These are phyloP conservation scores for Macaria notata DNA, from an alignment of 2,888 invertebrate species.

Conservation along the genomic window DNA sequence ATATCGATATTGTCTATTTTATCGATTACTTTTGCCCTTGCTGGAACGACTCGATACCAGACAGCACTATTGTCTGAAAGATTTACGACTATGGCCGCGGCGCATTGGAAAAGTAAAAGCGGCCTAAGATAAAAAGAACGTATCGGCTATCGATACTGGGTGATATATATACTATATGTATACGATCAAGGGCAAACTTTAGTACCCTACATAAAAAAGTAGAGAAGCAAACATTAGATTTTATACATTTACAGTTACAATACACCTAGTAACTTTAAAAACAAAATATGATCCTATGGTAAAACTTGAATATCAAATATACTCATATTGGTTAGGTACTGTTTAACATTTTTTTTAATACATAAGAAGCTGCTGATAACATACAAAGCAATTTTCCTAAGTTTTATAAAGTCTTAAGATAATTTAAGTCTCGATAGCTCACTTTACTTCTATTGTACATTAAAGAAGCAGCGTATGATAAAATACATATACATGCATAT, in stretches of 20 bases:
- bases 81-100: conserved; percentile 15
- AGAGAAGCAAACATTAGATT: background rate
- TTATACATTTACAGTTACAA: background rate
- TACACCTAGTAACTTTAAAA: no score
- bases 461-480: no score
- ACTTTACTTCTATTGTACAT: no score
- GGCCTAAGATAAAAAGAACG: conserved; percentile 16
- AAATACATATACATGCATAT: no score
- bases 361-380: no score
- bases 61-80: conserved; percentile 21
- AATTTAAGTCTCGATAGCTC: no score
- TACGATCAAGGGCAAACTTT: background rate
- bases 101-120: conserved; percentile 23
- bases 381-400: no score
- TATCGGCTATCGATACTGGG: background rate
- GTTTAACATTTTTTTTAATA: no score
- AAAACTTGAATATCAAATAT: background rate
- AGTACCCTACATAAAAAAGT: background rate
- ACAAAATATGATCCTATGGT: background rate
- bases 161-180: background rate
- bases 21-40: conserved; percentile 25
- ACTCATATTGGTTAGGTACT: no score
- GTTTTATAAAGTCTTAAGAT: no score
- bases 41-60: conserved; percentile 20
- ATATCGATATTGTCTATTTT: conserved; percentile 15